Percentiles rank a stretch among this genome's conserved stretches.
Conservation (phyloP, 2,888 invertebrate genomes). For the Lycaena phlaeas region DNA sequence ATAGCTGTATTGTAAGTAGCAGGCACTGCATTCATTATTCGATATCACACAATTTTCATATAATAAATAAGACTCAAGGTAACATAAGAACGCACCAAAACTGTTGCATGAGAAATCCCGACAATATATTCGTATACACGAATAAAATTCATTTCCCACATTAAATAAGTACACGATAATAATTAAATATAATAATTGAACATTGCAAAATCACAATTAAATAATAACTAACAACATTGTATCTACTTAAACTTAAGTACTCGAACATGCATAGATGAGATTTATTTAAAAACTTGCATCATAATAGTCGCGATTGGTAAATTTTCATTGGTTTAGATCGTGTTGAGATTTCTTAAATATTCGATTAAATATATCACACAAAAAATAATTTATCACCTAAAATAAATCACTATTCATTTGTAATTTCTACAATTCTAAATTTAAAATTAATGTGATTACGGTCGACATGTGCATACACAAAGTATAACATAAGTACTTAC, state of each 20-base stretch:
- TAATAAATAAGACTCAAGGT: conserved; percentile 21
- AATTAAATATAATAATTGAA: conserved; percentile 4
- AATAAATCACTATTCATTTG: neutral
- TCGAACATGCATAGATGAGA: conserved; percentile 27
- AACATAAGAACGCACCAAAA: neutral
- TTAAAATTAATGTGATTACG: conserved; percentile 4
- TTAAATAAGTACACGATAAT: neutral
- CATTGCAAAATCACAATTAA: conserved; percentile 11
- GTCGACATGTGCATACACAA: neutral
- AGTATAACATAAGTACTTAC: too few species aligned
- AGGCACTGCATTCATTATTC: conserved; percentile 37
- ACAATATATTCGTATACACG: too few species aligned
- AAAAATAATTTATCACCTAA: conserved; percentile 2
- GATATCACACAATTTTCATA: conserved; percentile 37
- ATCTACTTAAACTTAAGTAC: conserved; percentile 39
- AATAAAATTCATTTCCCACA: neutral
- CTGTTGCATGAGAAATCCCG: too few species aligned
- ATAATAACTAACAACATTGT: conserved; percentile 16
- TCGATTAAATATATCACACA: neutral
- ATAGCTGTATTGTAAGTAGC: conserved; percentile 28
- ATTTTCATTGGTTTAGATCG: conserved; percentile 1
- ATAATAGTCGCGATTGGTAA: too few species aligned
- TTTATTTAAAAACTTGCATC: too few species aligned
- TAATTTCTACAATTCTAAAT: neutral
- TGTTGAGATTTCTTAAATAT: conserved; percentile 1